phyloP scores from a whole-genome alignment of 2,888 invertebrate species.

The Lasioglossum villosulum region DNA sequence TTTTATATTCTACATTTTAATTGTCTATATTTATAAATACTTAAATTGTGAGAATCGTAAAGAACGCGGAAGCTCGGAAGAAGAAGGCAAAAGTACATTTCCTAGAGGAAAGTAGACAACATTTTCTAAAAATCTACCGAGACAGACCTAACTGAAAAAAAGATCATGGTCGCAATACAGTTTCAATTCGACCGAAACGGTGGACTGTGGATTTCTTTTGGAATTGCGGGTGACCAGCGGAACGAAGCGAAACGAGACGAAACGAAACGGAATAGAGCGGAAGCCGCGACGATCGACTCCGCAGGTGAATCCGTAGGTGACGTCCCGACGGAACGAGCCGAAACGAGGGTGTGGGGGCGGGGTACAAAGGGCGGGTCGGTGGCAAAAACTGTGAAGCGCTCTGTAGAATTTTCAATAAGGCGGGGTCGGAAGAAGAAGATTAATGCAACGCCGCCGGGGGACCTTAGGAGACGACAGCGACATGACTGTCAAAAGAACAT shows the following conservation, averaged over 20 bases:
- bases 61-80: neutral
- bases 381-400: conserved; percentile 76
- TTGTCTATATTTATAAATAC: too few relatives aligned
- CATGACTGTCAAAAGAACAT: conserved; percentile 81
- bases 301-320: conserved; percentile 56
- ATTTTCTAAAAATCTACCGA: neutral
- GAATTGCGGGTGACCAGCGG: neutral
- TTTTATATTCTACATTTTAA: neutral
- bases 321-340: conserved; percentile 35
- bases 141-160: neutral
- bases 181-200: neutral
- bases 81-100: neutral
- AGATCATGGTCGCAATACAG: neutral
- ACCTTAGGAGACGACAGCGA: conserved; percentile 80
- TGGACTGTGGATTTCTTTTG: conserved; percentile 4
- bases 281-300: conserved; percentile 47
- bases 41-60: neutral
- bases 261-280: conserved; percentile 31
- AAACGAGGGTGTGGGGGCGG: conserved; percentile 24
- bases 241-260: conserved; percentile 18
- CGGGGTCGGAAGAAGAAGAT: conserved; percentile 79
- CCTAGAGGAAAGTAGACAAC: neutral
- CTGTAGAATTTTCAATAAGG: conserved; percentile 82
- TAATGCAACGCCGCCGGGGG: conserved; percentile 80
- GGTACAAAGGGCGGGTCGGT: conserved; percentile 70